These are phyloP conservation scores for Glareola pratincola DNA, from an alignment of 2,113 vertebrate genomes.

Conservation along the genomic window DNA sequence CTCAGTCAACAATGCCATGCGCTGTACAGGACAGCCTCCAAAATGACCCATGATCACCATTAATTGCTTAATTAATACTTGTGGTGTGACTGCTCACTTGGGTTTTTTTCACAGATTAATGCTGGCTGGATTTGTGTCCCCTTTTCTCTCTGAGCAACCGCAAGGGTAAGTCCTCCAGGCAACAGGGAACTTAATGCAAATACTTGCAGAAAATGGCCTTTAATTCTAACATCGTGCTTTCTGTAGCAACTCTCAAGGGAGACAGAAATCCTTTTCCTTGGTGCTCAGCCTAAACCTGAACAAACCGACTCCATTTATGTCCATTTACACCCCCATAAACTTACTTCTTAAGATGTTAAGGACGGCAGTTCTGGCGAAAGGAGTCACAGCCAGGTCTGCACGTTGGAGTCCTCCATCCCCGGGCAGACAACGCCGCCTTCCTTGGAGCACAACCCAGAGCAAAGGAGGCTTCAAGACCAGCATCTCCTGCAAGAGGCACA, in stretches of 20 bases:
- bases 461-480: background rate
- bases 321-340: background rate
- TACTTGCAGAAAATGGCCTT: constrained; percentile 20
- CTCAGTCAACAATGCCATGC: background rate
- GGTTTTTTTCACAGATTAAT: background rate
- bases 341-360: background rate
- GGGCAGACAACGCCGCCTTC: background rate
- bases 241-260: background rate
- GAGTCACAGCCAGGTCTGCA: background rate
- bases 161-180: background rate
- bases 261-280: background rate
- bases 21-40: too few relatives aligned
- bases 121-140: background rate
- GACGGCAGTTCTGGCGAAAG: background rate
- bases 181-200: background rate
- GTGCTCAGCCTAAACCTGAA: background rate
- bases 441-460: background rate
- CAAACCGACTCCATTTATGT: rapidly evolving
- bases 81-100: background rate
- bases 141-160: background rate
- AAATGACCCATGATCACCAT: background rate
- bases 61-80: background rate
- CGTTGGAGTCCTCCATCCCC: rapidly evolving
- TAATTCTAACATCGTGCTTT: background rate
- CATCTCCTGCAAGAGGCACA: background rate